Percentiles rank a stretch among this genome's conserved stretches.
Conservation (phyloP, 1,140 invertebrate genomes). For the Pygmarrhopalites habei region DNA sequence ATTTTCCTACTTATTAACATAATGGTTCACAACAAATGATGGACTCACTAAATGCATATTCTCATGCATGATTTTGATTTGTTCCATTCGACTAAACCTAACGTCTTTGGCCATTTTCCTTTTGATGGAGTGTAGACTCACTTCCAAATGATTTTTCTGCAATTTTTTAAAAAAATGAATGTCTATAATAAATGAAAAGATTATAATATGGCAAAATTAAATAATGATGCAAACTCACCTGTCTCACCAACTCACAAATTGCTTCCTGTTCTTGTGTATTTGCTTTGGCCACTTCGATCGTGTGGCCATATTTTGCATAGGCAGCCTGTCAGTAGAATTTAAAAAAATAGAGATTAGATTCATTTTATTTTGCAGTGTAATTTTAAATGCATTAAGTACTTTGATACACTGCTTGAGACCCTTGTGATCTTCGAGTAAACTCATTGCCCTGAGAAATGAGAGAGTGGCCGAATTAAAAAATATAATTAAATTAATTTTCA, state of each 20-base stretch:
- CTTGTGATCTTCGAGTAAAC: constrained; percentile 64
- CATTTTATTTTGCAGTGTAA: not conserved
- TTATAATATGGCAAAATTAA: not conserved
- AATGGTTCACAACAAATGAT: not conserved
- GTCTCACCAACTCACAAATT: constrained; percentile 40
- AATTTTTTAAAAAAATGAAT: constrained; percentile 53
- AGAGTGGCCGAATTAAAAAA: too few species aligned
- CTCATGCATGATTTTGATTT: constrained; percentile 50
- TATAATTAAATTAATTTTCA: too few species aligned
- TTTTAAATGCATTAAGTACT: constrained; percentile 4
- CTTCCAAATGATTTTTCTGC: constrained; percentile 72
- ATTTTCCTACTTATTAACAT: constrained; percentile 58
- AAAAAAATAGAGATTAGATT: not conserved
- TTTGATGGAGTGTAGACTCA: constrained; percentile 56
- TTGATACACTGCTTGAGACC: constrained; percentile 70
- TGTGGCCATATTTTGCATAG: constrained; percentile 66
- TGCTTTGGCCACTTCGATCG: constrained; percentile 55
- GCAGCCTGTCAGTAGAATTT: constrained; percentile 47
- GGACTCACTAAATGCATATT: constrained; percentile 12
- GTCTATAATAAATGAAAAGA: constrained; percentile 65
- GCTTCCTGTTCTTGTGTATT: constrained; percentile 51
- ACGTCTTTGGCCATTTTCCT: constrained; percentile 50
- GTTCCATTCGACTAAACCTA: constrained; percentile 46
- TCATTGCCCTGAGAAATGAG: too few species aligned
- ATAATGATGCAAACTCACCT: too few species aligned